Conservation (phyloP, 2,797 vertebrate genomes). For the Hydrolagus colliei region DNA sequence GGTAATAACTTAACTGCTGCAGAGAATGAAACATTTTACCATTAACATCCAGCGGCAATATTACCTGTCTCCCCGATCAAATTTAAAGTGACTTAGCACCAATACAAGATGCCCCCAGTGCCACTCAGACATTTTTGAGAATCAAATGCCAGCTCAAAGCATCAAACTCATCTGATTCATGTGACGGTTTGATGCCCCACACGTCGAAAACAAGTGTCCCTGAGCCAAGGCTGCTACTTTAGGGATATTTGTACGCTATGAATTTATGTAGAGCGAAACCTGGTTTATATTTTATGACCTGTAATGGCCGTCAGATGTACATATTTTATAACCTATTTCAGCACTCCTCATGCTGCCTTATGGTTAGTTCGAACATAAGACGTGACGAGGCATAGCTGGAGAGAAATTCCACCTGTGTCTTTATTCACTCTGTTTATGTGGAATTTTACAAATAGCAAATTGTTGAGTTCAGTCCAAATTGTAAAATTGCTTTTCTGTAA, state of each 20-base stretch:
- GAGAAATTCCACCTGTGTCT: too few relatives aligned
- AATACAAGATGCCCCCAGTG: constrained; percentile 14
- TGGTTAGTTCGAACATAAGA: too few relatives aligned
- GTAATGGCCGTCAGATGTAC: background rate
- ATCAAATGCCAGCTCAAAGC: background rate
- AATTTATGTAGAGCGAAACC: background rate
- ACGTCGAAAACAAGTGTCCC: background rate
- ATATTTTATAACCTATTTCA: background rate
- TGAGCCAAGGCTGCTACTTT: background rate
- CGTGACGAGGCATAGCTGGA: too few relatives aligned
- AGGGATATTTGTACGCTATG: background rate
- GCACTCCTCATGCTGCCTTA: background rate
- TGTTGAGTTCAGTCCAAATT: too few relatives aligned
- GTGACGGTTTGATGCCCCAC: constrained; percentile 1
- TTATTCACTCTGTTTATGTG: too few relatives aligned
- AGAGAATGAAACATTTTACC: constrained; percentile 5
- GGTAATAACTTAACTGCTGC: background rate
- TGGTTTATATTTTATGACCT: background rate
- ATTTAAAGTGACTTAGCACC: constrained; percentile 15
- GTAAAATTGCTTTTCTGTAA: too few relatives aligned
- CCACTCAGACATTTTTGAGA: background rate
- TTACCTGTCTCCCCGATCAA: constrained; percentile 24
- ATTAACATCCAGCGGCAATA: constrained; percentile 11
- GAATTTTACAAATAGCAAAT: too few relatives aligned
- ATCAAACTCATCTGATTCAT: constrained; percentile 19